These are phyloP conservation scores for Triplophysa bombifrons DNA, from an alignment of 2,797 vertebrate genomes.

Conservation along the genomic window DNA sequence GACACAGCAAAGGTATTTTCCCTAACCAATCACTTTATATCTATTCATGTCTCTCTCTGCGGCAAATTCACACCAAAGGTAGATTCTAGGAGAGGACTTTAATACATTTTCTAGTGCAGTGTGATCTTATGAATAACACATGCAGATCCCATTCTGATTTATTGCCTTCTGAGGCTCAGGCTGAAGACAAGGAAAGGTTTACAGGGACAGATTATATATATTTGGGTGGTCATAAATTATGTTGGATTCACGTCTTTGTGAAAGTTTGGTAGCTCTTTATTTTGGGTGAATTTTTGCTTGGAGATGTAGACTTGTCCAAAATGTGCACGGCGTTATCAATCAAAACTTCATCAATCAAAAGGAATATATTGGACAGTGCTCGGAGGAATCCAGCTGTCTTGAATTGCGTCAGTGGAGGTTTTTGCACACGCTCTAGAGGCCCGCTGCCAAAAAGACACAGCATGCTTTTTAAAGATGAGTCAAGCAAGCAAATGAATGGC, in stretches of 20 bases:
- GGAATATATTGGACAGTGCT: slow-evolving; percentile 37
- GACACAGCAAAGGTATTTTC: slow-evolving; percentile 24
- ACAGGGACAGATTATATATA: slow-evolving; percentile 41
- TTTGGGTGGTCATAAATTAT: slow-evolving; percentile 40
- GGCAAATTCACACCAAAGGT: slow-evolving; percentile 17
- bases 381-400: slow-evolving; percentile 26
- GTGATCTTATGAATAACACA: slow-evolving; percentile 53
- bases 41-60: slow-evolving; percentile 32
- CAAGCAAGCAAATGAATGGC: slow-evolving; percentile 19
- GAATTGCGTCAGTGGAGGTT: slow-evolving; percentile 18
- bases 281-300: slow-evolving; percentile 18
- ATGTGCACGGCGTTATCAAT: slow-evolving; percentile 24
- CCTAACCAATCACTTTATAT: slow-evolving; percentile 11
- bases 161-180: slow-evolving; percentile 39
- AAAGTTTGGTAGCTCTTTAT: slow-evolving; percentile 35
- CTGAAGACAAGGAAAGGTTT: slow-evolving; percentile 36
- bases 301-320: slow-evolving; percentile 32
- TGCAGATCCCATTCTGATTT: slow-evolving; percentile 51
- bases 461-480: slow-evolving; percentile 26
- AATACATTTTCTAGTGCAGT: slow-evolving; percentile 46
- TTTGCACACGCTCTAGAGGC: background rate
- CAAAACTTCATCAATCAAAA: slow-evolving; percentile 42
- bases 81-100: slow-evolving; percentile 44
- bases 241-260: slow-evolving; percentile 26
- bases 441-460: slow-evolving; percentile 9